Percentiles rank a stretch among this genome's conserved stretches.
Conservation (phyloP, 2,888 invertebrate genomes). For the Zootermopsis nevadensis region DNA sequence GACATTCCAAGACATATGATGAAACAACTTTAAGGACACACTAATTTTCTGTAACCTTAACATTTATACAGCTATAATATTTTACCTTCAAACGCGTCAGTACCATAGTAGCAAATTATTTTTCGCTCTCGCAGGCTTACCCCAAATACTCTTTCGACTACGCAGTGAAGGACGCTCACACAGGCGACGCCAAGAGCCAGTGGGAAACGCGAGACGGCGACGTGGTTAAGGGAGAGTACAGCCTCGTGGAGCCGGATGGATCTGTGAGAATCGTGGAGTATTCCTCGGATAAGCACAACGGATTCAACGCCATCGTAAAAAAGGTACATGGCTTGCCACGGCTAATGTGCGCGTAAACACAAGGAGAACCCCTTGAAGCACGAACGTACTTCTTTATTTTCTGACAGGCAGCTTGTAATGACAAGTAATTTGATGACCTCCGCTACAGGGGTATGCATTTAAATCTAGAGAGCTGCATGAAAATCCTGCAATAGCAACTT, state of each 20-base stretch:
- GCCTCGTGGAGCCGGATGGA: slow-evolving; percentile 36
- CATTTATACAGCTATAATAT: neutral
- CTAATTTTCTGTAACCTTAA: neutral
- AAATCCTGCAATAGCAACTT: no score
- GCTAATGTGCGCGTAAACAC: no score
- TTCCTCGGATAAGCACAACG: slow-evolving; percentile 56
- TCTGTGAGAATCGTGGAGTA: slow-evolving; percentile 55
- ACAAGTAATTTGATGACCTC: no score
- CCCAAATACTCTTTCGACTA: slow-evolving; percentile 35
- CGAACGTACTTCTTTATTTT: no score
- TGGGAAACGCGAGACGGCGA: slow-evolving; percentile 41
- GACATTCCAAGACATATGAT: no score
- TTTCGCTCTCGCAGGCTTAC: neutral
- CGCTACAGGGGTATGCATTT: no score
- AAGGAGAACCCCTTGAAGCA: no score
- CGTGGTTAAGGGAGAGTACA: slow-evolving; percentile 34
- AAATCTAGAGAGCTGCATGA: no score
- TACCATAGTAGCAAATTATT: no score
- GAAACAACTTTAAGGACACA: neutral
- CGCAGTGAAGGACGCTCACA: slow-evolving; percentile 35
- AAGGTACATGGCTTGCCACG: no score
- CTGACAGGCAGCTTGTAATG: no score
- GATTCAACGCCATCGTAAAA: slow-evolving; percentile 57
- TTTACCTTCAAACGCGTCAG: neutral
- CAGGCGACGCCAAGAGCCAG: slow-evolving; percentile 39